Conservation (phyloP, 2,888 invertebrate genomes). For the Stenodema calcarata region DNA sequence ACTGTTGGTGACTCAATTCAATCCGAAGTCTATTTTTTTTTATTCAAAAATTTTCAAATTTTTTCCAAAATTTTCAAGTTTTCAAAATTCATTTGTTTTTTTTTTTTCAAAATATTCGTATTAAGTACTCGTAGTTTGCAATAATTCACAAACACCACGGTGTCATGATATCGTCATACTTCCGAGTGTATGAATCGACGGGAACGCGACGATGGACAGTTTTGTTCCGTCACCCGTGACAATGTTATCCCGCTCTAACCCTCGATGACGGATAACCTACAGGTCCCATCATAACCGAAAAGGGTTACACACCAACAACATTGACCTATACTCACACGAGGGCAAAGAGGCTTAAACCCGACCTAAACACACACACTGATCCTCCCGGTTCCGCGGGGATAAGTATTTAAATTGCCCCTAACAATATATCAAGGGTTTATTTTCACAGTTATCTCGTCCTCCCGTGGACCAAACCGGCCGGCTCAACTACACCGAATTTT, state of each 20-base stretch:
- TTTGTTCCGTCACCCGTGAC: slow-evolving; percentile 10
- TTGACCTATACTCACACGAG: background rate
- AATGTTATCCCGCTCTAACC: slow-evolving; percentile 19
- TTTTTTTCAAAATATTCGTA: too few relatives aligned
- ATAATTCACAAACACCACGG: too few relatives aligned
- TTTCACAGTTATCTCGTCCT: background rate
- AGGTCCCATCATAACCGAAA: background rate
- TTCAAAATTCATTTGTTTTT: too few relatives aligned
- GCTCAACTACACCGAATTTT: background rate
- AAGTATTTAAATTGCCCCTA: slow-evolving; percentile 4
- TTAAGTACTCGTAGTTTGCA: too few relatives aligned
- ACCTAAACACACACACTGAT: slow-evolving; percentile 11
- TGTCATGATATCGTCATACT: too few relatives aligned
- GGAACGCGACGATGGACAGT: background rate
- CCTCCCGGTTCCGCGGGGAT: background rate
- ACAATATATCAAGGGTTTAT: background rate
- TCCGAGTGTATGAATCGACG: background rate
- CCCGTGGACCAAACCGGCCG: background rate
- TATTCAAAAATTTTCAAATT: too few relatives aligned
- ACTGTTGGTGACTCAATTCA: too few relatives aligned
- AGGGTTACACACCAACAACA: background rate
- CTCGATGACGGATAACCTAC: slow-evolving; percentile 34
- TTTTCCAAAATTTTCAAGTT: too few relatives aligned
- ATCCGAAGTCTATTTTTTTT: too few relatives aligned
- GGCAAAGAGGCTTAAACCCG: background rate